Evolutionary conservation across 2,888 invertebrate species (phyloP).

Genomic region (Aspidapion aeneum): DNA sequence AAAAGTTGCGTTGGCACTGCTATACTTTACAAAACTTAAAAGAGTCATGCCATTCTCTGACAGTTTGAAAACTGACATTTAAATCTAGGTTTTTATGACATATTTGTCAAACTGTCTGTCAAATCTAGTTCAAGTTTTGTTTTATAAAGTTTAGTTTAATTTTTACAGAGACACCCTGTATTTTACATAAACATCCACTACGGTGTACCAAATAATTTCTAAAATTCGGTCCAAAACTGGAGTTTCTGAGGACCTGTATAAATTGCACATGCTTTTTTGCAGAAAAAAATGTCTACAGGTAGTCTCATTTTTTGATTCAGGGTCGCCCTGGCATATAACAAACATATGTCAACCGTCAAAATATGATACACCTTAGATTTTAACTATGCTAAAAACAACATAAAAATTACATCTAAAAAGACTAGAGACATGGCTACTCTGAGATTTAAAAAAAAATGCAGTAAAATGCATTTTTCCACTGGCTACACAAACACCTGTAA

Average conservation of each 20-base stretch:
- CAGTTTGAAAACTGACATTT: too few species aligned
- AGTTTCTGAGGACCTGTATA: background rate
- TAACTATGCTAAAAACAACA: background rate
- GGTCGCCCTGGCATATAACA: too few species aligned
- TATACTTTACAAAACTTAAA: too few species aligned
- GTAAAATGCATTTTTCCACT: background rate
- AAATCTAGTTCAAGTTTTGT: too few species aligned
- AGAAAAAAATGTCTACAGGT: background rate
- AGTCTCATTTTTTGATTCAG: too few species aligned
- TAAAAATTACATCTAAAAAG: background rate
- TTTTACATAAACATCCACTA: background rate
- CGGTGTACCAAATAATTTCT: background rate
- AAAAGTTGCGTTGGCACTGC: too few species aligned
- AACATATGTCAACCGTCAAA: too few species aligned
- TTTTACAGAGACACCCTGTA: too few species aligned
- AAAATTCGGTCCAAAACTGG: background rate
- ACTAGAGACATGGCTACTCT: background rate
- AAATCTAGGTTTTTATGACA: too few species aligned
- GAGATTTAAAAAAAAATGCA: background rate
- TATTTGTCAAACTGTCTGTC: too few species aligned
- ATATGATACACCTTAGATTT: background rate
- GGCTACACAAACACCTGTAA: background rate
- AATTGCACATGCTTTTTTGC: background rate
- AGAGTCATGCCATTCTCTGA: too few species aligned
- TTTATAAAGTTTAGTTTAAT: too few species aligned